Evolutionary conservation across 2,888 invertebrate species (phyloP), one percentile per base, ranked within the genome.

Genomic region (Corythucha ciliata): DNA sequence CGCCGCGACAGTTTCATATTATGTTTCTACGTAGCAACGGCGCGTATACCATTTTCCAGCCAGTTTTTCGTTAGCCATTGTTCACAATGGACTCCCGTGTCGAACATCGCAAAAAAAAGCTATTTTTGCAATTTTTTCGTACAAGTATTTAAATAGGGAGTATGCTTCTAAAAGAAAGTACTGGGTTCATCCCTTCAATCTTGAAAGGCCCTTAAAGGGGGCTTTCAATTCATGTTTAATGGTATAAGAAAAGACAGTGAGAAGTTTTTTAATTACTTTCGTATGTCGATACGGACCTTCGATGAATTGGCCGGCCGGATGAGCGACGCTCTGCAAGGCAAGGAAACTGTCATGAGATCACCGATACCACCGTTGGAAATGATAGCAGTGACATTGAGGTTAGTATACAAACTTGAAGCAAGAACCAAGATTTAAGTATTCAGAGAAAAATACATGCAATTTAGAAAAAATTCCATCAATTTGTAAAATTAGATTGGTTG

Each of bases 231-330:
- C 8, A 10, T 48, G 26, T 25, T 39, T 25, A 39, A 21, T 5
- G 48, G 40, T 16, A 12, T 48, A 24, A 22, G 48, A 24, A 27
- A 26, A 24, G 18, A 48, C 27, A 24, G 34, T 37, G 37, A 40
- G 24, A 48, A 49, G 32, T 49, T 49, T 22, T 49, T 42, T 18
- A 49, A 49, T 29, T 49, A 44, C 22, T 49, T 49, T 25, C 41
- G 49, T 10, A 49, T 49, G 49, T 41, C 41, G 22, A 22, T 49
- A 12, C 27, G 27, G 12, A 14, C 49, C 10, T 49, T 49, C 42
- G 42, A 37, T 12, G 18, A 14, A 37, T 37, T 14, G 18, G 14
- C 18, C 14, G 39, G 14, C 20, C n/a, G 39, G 39, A 37, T 37
- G 12, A 18, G 39, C n/a, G 42, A 41, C 14, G 42, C 25, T 14